A percentile compares a stretch with the other conserved stretches of the same genome.
These are phyloP conservation scores for Danio tinwini DNA, from an alignment of 2,797 vertebrate species.

Conservation along the genomic window DNA sequence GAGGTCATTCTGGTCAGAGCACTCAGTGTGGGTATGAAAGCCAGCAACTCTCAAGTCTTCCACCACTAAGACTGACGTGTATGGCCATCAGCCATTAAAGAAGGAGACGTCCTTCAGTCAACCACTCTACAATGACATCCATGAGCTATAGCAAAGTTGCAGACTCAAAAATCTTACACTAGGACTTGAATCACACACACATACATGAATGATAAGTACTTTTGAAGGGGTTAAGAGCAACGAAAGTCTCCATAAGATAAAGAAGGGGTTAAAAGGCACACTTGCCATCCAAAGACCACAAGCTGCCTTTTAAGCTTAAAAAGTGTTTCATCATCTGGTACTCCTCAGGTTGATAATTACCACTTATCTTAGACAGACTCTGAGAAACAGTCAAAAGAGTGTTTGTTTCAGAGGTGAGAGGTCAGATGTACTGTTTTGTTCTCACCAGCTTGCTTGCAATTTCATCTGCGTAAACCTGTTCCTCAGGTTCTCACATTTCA, in stretches of 20 bases:
- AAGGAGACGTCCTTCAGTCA: conserved; percentile 39
- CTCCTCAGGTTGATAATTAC: conserved; percentile 32
- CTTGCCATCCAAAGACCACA: neutral
- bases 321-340: conserved; percentile 32
- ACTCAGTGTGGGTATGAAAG: conserved; percentile 50
- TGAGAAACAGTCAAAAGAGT: conserved; percentile 3
- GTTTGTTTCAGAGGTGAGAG: conserved; percentile 16
- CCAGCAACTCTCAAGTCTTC: conserved; percentile 44
- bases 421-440: conserved; percentile 8
- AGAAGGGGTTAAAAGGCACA: neutral
- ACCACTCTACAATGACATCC: conserved; percentile 9
- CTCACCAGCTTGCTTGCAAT: neutral
- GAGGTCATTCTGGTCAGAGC: conserved; percentile 57
- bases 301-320: conserved; percentile 37
- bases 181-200: conserved; percentile 17
- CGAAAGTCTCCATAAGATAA: conserved; percentile 29
- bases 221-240: neutral
- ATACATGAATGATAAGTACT: conserved; percentile 9
- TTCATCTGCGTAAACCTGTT: neutral
- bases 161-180: neutral
- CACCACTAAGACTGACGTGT: conserved; percentile 35
- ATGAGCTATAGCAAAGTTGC: neutral
- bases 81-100: conserved; percentile 36
- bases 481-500: conserved; percentile 4
- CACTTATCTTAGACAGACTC: conserved; percentile 36